Conservation (phyloP, 1,140 invertebrate genomes). For the Ips typographus region DNA sequence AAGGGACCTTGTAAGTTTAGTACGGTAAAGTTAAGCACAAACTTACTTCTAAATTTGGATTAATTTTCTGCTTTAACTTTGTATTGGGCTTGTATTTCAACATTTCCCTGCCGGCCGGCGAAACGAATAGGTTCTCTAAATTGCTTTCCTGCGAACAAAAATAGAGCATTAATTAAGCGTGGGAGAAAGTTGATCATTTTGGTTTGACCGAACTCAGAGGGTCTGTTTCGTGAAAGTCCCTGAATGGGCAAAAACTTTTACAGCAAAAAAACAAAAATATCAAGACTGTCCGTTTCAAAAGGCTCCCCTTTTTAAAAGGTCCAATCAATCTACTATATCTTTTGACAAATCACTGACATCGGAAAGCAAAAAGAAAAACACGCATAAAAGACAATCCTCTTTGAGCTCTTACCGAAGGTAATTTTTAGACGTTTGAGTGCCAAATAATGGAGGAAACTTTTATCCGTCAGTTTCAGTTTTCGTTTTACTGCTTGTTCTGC, state of each 20-base stretch:
- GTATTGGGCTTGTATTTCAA: conserved; percentile 55
- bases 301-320: conserved; percentile 13
- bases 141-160: conserved; percentile 55
- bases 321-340: conserved; percentile 16
- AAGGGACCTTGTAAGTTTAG: too few species aligned
- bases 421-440: conserved; percentile 8
- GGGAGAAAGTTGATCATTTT: neutral
- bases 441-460: conserved; percentile 5
- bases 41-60: conserved; percentile 49
- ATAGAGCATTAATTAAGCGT: conserved; percentile 4
- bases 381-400: neutral
- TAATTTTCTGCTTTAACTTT: conserved; percentile 50
- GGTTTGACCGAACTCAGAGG: too few species aligned
- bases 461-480: neutral
- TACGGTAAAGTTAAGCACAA: neutral
- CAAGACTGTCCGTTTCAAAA: neutral
- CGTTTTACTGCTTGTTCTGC: neutral
- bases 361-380: conserved; percentile 8
- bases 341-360: conserved; percentile 17
- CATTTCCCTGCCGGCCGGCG: conserved; percentile 58
- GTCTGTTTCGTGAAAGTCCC: too few species aligned
- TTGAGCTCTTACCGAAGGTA: neutral
- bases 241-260: neutral
- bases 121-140: conserved; percentile 59
- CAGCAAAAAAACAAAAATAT: conserved; percentile 11